Base-by-base conservation (phyloP, 2,797 vertebrate species). In the Phrynocephalus forsythii region DNA sequence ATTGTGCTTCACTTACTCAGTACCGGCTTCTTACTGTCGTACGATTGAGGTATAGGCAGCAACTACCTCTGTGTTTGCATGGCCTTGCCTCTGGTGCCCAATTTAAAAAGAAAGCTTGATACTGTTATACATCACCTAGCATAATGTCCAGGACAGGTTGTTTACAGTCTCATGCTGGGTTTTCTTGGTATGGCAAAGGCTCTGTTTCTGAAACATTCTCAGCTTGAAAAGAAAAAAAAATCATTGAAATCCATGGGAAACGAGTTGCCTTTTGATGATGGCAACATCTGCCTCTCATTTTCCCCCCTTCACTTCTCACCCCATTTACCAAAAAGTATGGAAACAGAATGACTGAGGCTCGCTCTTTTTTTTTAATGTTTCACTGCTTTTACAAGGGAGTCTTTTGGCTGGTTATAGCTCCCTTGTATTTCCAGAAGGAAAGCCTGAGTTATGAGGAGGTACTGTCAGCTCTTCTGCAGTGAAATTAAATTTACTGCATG, bases 401-500 rank as follows among this genome's bases (percentile, higher is more conserved):
- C 44, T 67, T 66, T 75, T 56, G n/a, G 69, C 30, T 68, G 26
- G 44, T 66, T 76, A 13, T 26, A 18, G 52, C 52, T 66, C 69
- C 33, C 76, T 60, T 86, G 15, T 50, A 66, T 68, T 73, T 78
- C 38, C 72, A n/a, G 13, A 66, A n/a, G 63, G 33, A 71, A 73
- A 75, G 44, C 56, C 20, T 30, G 67, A 68, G 66, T 85, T 28
- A 38, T n/a, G 52, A 56, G 71, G 79, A 80, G 48, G 89, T 89
- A 82, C 28, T 38, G 24, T 67, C 83, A 86, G 78, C 71, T 83
- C 88, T 87, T 87, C 16, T 82, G 92, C 87, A 86, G 38, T 80
- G 73, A 67, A 5, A 30, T 20, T 86, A 84, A 73, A 16, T 85
- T n/a, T 44, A 85, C 52, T 78, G 0, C 60, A 84, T 87, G 69